A percentile compares a stretch with the other conserved stretches of the same genome.
Evolutionary conservation across 2,888 invertebrate species (phyloP).

Genomic region (Notodonta dromedarius): DNA sequence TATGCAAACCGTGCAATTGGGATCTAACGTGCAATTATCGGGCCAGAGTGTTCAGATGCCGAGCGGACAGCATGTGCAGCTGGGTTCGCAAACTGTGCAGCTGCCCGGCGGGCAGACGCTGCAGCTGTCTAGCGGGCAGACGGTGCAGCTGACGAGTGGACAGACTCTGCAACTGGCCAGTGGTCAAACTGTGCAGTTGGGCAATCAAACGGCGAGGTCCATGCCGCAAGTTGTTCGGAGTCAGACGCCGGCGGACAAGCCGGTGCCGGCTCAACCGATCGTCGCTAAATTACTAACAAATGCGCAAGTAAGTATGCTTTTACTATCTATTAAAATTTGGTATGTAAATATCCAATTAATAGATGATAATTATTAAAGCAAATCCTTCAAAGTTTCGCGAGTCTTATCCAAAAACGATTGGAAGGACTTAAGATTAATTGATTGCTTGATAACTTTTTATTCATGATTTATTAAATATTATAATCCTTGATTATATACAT

Average conservation of each 20-base stretch:
- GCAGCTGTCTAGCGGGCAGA: slow-evolving; percentile 67
- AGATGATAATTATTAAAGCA: neutral
- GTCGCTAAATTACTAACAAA: slow-evolving; percentile 90
- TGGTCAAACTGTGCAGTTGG: slow-evolving; percentile 69
- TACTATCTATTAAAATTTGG: slow-evolving; percentile 3
- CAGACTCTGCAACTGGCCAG: slow-evolving; percentile 68
- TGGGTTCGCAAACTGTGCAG: slow-evolving; percentile 50
- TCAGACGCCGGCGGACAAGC: slow-evolving; percentile 64
- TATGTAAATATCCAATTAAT: neutral
- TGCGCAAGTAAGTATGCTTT: slow-evolving; percentile 79
- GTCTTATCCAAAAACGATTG: too few species aligned
- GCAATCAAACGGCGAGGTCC: slow-evolving; percentile 64
- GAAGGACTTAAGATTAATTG: too few species aligned
- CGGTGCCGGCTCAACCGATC: slow-evolving; percentile 78
- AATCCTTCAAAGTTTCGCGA: too few species aligned
- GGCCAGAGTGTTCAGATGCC: slow-evolving; percentile 52
- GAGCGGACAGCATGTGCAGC: slow-evolving; percentile 45
- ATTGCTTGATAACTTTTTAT: too few species aligned
- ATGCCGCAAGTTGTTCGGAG: slow-evolving; percentile 68
- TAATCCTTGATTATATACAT: too few species aligned
- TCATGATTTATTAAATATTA: too few species aligned
- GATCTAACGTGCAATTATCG: slow-evolving; percentile 50
- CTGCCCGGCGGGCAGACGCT: slow-evolving; percentile 70
- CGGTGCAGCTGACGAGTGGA: slow-evolving; percentile 64
- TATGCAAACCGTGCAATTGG: slow-evolving; percentile 50